Percentiles rank a stretch among this genome's conserved stretches.
phyloP scores from a whole-genome alignment of 2,888 invertebrate genomes.

The Zhuqinia jingwanae region DNA sequence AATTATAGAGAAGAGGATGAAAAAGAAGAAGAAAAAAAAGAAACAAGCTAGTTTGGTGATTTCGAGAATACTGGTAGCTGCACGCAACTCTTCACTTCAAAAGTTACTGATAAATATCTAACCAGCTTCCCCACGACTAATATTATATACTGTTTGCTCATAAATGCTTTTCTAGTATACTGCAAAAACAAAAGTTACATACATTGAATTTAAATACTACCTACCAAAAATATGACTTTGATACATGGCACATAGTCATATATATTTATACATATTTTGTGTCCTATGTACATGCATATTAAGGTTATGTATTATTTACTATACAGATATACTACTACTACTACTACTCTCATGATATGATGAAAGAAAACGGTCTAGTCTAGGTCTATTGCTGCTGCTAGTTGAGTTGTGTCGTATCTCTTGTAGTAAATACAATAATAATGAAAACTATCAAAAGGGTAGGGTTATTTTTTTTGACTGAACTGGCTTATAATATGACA shows the following conservation, averaged over 20 bases:
- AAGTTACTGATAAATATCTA: conserved; percentile 41
- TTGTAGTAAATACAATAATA: too few species aligned
- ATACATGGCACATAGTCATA: background rate
- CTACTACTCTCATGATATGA: background rate
- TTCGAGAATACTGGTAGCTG: background rate
- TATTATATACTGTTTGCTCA: background rate
- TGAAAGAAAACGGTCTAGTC: conserved; percentile 13
- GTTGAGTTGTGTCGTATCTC: conserved; percentile 1
- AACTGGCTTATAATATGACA: background rate
- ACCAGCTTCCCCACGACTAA: background rate
- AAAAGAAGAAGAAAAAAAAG: conserved; percentile 5
- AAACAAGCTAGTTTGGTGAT: conserved; percentile 16
- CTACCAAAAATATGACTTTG: conserved; percentile 1
- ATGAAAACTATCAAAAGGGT: conserved; percentile 12
- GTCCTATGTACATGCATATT: background rate
- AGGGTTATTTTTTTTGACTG: background rate
- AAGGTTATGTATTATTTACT: too few species aligned
- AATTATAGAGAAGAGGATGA: conserved; percentile 9
- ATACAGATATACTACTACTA: too few species aligned
- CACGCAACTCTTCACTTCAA: conserved; percentile 33
- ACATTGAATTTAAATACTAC: conserved; percentile 5
- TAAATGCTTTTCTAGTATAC: too few species aligned
- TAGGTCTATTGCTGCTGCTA: too few species aligned
- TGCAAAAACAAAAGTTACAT: background rate
- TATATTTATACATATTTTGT: background rate